Conservation (phyloP, 2,113 vertebrate species). For the Alaudala cheleensis region DNA sequence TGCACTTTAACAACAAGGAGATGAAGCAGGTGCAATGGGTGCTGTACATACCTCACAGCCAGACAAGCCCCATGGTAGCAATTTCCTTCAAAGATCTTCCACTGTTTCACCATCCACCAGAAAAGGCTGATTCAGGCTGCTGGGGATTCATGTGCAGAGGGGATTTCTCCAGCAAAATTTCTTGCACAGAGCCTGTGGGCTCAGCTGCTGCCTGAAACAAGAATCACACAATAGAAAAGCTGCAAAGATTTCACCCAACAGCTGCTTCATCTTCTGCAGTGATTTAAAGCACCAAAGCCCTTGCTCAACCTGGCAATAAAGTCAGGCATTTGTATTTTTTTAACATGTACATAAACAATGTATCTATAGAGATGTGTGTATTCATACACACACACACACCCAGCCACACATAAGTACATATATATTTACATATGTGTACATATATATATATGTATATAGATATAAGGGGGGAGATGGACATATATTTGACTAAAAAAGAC, state of each 20-base stretch:
- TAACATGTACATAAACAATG: not conserved
- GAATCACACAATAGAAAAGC: not conserved
- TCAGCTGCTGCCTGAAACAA: not conserved
- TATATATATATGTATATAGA: not conserved
- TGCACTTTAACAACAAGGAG: not conserved
- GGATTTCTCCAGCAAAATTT: not conserved
- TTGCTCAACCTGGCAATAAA: not conserved
- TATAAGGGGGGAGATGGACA: not conserved
- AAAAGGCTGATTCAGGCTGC: not conserved
- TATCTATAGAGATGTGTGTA: not conserved
- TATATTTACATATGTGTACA: not conserved
- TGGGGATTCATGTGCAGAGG: not conserved
- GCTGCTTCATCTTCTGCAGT: not conserved
- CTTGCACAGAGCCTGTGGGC: not conserved
- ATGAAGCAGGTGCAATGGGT: not conserved
- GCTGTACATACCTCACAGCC: not conserved
- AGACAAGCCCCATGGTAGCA: not conserved
- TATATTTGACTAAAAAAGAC: not conserved
- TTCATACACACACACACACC: rapidly evolving
- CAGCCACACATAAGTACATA: not conserved
- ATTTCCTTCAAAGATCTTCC: not conserved
- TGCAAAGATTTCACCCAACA: not conserved
- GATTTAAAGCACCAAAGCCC: not conserved
- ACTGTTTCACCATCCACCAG: not conserved
- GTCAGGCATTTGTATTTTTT: not conserved